Evolutionary conservation across 1,140 invertebrate species (phyloP).

Genomic region (Trachelipus rathkii): DNA sequence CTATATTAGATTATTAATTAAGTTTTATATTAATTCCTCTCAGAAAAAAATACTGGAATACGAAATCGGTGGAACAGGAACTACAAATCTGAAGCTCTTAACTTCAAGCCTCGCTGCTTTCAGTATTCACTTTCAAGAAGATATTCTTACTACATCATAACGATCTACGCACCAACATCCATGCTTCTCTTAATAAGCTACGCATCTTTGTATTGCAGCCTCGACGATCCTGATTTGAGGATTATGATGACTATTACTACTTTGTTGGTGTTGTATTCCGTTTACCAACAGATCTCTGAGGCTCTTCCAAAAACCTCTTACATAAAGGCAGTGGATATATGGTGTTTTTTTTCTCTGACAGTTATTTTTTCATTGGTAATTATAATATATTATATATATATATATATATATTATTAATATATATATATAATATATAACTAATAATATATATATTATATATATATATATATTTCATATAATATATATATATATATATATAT

Average conservation of each 20-base stretch:
- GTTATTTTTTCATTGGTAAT: slow-evolving; percentile 19
- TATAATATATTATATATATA: too few species aligned
- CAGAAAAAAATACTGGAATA: too few species aligned
- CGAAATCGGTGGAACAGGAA: too few species aligned
- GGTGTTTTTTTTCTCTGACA: slow-evolving; percentile 25
- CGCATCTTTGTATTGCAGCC: slow-evolving; percentile 20
- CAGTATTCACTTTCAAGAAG: background rate
- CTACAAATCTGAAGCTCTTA: too few species aligned
- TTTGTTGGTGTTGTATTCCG: slow-evolving; percentile 18
- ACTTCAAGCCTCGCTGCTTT: slow-evolving; percentile 12
- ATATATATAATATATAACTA: too few species aligned
- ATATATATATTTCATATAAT: too few species aligned
- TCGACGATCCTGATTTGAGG: slow-evolving; percentile 14
- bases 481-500: too few species aligned
- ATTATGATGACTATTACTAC: slow-evolving; percentile 24
- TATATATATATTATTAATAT: too few species aligned
- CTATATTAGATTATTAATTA: too few species aligned
- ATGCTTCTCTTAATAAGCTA: slow-evolving; percentile 27
- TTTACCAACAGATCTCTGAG: slow-evolving; percentile 28
- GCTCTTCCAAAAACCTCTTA: slow-evolving; percentile 20
- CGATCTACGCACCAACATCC: slow-evolving; percentile 13
- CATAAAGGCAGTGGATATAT: slow-evolving; percentile 23
- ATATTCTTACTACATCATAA: slow-evolving; percentile 14
- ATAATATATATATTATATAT: too few species aligned
- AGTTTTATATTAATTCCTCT: too few species aligned